A percentile compares a stretch with the other conserved stretches of the same genome.
phyloP scores from a whole-genome alignment of 2,113 vertebrate genomes.

The Felis chaus region DNA sequence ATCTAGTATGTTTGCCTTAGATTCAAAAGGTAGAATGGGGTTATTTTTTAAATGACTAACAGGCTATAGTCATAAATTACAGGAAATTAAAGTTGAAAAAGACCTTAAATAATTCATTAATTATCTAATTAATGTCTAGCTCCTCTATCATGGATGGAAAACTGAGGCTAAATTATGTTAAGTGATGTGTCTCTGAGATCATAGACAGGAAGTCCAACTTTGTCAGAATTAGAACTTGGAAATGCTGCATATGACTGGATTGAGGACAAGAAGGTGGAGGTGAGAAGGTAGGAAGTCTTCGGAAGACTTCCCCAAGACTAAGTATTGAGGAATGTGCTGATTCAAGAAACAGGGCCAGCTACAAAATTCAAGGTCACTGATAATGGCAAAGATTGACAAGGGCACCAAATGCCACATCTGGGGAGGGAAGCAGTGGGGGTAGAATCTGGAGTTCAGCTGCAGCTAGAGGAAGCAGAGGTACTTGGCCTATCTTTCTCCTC shows the following conservation, averaged over 20 bases:
- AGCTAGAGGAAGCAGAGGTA: not conserved
- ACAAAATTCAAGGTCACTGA: not conserved
- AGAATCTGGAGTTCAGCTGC: not conserved
- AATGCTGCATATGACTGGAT: not conserved
- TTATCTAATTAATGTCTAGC: not conserved
- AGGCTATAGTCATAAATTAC: not conserved
- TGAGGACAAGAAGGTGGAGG: not conserved
- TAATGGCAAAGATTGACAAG: not conserved
- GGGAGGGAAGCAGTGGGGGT: not conserved
- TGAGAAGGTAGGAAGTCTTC: too few relatives aligned
- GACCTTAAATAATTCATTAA: not conserved
- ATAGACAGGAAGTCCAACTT: not conserved
- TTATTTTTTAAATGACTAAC: not conserved
- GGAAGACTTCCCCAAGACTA: not conserved
- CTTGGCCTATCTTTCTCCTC: not conserved
- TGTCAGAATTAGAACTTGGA: not conserved
- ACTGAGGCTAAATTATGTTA: not conserved
- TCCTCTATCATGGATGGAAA: not conserved
- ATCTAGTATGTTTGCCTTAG: not conserved
- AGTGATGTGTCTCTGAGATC: not conserved
- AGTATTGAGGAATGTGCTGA: not conserved
- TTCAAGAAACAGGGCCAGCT: not conserved
- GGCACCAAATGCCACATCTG: not conserved
- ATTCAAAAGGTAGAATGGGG: not conserved
- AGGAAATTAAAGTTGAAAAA: not conserved